These are phyloP conservation scores for Mareca strepera DNA, from an alignment of 2,797 vertebrate species.

Conservation along the genomic window DNA sequence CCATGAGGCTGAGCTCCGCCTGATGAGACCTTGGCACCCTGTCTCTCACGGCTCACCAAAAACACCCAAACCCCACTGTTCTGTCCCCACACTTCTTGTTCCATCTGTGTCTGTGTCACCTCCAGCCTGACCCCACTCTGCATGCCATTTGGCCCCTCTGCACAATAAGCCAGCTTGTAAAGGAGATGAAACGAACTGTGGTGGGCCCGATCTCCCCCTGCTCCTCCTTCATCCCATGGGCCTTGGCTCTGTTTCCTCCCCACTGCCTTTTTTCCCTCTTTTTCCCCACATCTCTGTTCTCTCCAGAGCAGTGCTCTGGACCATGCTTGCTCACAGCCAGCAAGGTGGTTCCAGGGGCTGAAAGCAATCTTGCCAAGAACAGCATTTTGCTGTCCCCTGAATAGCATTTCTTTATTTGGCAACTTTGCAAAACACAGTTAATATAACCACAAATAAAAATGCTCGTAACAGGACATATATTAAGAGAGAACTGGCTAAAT, in stretches of 20 bases:
- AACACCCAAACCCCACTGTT: no score
- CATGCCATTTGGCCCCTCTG: fast-evolving
- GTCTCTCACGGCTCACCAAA: fast-evolving
- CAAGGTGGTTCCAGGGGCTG: not conserved
- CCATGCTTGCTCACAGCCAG: not conserved
- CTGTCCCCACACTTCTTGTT: not conserved
- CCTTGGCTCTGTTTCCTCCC: not conserved
- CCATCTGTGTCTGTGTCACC: not conserved
- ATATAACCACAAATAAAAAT: not conserved
- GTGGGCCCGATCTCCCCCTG: not conserved
- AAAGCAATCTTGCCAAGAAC: not conserved
- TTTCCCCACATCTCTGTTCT: not conserved
- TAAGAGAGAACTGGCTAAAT: not conserved
- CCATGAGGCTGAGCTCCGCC: no score
- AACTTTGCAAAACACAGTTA: not conserved
- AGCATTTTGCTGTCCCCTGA: not conserved
- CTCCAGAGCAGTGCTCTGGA: not conserved
- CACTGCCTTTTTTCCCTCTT: not conserved
- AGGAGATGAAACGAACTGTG: not conserved
- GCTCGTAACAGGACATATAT: not conserved
- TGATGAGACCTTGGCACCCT: no score
- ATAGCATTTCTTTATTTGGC: not conserved
- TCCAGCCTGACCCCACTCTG: not conserved
- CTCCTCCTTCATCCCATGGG: fast-evolving
- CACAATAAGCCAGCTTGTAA: fast-evolving